Conservation (phyloP, 2,888 invertebrate genomes). For the Poecilus cupreus region DNA sequence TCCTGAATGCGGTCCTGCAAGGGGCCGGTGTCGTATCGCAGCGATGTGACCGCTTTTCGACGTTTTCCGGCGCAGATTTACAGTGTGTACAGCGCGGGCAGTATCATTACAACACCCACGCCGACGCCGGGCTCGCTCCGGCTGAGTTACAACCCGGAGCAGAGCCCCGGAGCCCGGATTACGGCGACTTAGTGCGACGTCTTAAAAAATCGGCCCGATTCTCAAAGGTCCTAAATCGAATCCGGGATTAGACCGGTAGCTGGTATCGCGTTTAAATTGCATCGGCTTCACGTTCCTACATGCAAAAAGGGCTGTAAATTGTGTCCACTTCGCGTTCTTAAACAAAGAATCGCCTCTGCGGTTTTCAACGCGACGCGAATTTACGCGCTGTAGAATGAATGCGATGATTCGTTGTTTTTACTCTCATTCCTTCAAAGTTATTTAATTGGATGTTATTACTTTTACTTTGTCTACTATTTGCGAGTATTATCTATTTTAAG, state of each 20-base stretch:
- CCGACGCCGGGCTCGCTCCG: conserved; percentile 12
- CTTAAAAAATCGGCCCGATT: conserved; percentile 48
- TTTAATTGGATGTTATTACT: not conserved
- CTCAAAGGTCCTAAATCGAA: conserved; percentile 57
- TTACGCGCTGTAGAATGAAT: not conserved
- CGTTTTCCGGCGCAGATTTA: conserved; percentile 53
- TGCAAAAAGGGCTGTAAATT: conserved; percentile 4
- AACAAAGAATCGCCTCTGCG: not conserved
- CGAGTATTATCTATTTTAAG: not conserved
- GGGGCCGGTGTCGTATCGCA: not conserved
- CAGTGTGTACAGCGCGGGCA: conserved; percentile 24
- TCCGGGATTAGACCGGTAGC: conserved; percentile 38
- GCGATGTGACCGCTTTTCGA: conserved; percentile 38
- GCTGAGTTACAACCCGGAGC: not conserved
- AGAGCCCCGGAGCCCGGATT: conserved; percentile 31
- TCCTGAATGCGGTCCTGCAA: not conserved
- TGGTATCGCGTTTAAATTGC: conserved; percentile 47
- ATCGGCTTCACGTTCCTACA: conserved; percentile 4
- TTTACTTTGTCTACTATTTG: not conserved
- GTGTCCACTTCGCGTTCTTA: not conserved
- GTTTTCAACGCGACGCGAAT: too few species aligned
- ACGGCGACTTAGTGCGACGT: conserved; percentile 43
- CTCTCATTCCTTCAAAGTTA: not conserved
- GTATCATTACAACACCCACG: conserved; percentile 56
- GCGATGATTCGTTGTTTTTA: too few species aligned